Conservation (phyloP, 2,113 vertebrate species). For the Crocuta crocuta region DNA sequence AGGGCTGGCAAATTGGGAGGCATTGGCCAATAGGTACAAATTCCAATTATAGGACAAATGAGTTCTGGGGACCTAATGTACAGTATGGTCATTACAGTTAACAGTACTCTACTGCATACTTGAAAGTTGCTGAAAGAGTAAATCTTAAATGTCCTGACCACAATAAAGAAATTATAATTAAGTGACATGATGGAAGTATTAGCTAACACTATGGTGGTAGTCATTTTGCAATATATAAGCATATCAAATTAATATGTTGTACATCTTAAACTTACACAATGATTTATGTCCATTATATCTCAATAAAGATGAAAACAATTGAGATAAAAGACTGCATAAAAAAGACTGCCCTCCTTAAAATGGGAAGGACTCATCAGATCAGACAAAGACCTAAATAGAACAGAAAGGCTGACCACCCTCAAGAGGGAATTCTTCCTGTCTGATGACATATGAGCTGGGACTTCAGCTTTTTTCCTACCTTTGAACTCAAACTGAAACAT, state of each 20-base stretch:
- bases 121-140: neutral
- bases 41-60: neutral
- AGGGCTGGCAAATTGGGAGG: neutral
- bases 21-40: neutral
- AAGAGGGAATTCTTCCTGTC: neutral
- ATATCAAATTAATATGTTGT: neutral
- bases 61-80: neutral
- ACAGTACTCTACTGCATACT: neutral
- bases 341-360: neutral
- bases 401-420: neutral
- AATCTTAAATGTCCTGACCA: neutral
- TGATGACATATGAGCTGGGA: neutral
- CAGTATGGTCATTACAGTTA: neutral
- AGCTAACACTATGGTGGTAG: neutral
- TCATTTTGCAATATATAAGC: neutral
- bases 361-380: neutral
- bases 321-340: neutral
- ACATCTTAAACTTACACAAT: neutral
- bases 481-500: neutral
- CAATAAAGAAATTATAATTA: neutral
- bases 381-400: neutral
- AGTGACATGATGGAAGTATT: neutral
- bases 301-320: neutral
- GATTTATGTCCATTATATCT: neutral
- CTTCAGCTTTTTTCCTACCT: neutral